phyloP scores from a whole-genome alignment of 2,888 invertebrate species.

The Diplazon laetatorius region DNA sequence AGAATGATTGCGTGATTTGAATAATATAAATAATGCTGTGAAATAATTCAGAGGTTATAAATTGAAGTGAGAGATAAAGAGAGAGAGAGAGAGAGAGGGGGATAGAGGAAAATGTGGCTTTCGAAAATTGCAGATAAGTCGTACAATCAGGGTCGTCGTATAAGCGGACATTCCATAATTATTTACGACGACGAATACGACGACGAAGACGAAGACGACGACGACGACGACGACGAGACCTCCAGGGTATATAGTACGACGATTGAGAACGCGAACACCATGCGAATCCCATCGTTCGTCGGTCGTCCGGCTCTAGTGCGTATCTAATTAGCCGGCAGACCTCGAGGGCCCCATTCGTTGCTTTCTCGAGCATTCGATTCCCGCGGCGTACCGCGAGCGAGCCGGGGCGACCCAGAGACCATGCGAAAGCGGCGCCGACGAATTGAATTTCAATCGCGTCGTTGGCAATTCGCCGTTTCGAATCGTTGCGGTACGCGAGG shows the following conservation, averaged over 20 bases:
- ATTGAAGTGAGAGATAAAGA: too few relatives aligned
- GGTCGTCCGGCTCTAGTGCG: constrained; percentile 23
- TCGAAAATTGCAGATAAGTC: not conserved
- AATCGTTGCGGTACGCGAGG: constrained; percentile 58
- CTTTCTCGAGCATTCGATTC: constrained; percentile 31
- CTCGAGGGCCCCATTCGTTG: constrained; percentile 31
- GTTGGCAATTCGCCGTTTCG: constrained; percentile 77
- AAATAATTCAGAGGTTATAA: too few relatives aligned
- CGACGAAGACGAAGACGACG: too few relatives aligned
- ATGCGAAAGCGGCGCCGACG: constrained; percentile 62
- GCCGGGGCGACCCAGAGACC: constrained; percentile 14
- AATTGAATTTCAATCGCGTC: constrained; percentile 80
- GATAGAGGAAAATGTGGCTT: not conserved
- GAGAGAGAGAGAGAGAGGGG: too few relatives aligned
- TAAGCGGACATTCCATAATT: not conserved
- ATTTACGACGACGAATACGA: constrained; percentile 26
- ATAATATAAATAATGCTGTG: too few relatives aligned
- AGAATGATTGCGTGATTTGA: too few relatives aligned
- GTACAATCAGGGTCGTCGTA: not conserved
- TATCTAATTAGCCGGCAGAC: constrained; percentile 50
- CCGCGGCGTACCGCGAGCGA: not conserved
- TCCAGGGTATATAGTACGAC: constrained; percentile 11
- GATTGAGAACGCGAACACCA: constrained; percentile 32
- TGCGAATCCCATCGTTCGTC: not conserved
- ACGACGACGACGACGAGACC: constrained; percentile 9